Evolutionary conservation across 1,140 invertebrate species (phyloP), one percentile per base, ranked within the genome.

Genomic region (Drosophila bifasciata): DNA sequence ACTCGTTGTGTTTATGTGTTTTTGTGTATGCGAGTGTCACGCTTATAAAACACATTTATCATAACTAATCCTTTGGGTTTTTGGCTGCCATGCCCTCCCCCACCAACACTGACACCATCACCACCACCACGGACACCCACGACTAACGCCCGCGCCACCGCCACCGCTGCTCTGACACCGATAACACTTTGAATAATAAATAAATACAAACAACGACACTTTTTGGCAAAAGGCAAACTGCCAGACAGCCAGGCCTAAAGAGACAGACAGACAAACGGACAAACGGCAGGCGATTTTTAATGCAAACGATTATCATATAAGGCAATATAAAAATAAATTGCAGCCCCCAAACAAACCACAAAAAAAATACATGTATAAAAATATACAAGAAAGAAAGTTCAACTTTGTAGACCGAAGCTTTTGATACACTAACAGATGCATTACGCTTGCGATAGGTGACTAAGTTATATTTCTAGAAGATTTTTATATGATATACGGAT

Each of bases 141-240:
- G 28, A 8, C 25, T 8, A 28, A 40, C 41, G 53, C 41, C 45
- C 41, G 53, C 41, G 53, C 52, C 62, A 39, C 23, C 17, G 52
- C 52, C 76, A 60, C 58, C 44, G 61, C 60, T 59, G 52, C 63
- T 56, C 69, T 73, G 56, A 48, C 59, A 72, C 74, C 75, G 83
- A 88, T 88, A 88, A 88, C 83, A 81, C 74, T 88, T 88, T 88
- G 83, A 88, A 88, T 88, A 88, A 88, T 88, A 88, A 88, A 88
- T 88, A 88, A 88, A 88, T 88, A 88, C 83, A 86, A 71, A 74
- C 71, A 80, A 50, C 40, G 74, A 69, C 60, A 73, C 58, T 59
- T 73, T 84, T 74, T 79, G 80, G 62, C 73, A 79, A 79, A 36
- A 61, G 71, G 59, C 57, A 21, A 75, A 72, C 56, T 50, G 61